phyloP scores from a whole-genome alignment of 2,888 invertebrate species.

The Crocallis elinguaria region DNA sequence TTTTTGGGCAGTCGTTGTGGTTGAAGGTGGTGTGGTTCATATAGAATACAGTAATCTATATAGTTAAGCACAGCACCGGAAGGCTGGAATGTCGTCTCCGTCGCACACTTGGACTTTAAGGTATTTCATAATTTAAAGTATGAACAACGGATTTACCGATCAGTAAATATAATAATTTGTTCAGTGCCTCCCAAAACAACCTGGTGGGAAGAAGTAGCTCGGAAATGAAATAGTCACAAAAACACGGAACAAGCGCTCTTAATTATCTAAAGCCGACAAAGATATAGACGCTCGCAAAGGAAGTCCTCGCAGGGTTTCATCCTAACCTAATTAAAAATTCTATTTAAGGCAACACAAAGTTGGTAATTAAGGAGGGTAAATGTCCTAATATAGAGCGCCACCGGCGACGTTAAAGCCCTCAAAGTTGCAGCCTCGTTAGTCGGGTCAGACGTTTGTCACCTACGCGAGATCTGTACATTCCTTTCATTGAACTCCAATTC shows the following conservation, averaged over 20 bases:
- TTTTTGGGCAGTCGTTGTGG: too few relatives aligned
- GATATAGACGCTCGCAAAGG: slow-evolving; percentile 21
- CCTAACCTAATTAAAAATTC: slow-evolving; percentile 46
- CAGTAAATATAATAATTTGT: too few relatives aligned
- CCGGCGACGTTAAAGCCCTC: slow-evolving; percentile 31
- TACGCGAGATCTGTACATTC: slow-evolving; percentile 32
- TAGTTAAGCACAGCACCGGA: too few relatives aligned
- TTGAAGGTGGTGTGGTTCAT: too few relatives aligned
- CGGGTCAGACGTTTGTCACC: slow-evolving; percentile 43
- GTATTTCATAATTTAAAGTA: too few relatives aligned
- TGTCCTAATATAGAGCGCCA: slow-evolving; percentile 37
- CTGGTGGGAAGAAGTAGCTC: not conserved
- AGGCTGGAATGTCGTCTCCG: too few relatives aligned
- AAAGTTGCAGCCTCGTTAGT: slow-evolving; percentile 22
- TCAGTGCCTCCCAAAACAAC: too few relatives aligned
- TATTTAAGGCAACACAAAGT: slow-evolving; percentile 46
- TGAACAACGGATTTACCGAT: too few relatives aligned
- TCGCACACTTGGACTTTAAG: too few relatives aligned
- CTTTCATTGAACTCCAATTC: slow-evolving; percentile 31
- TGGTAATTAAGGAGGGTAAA: slow-evolving; percentile 46
- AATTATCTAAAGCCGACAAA: slow-evolving; percentile 20
- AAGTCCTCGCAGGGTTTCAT: slow-evolving; percentile 12
- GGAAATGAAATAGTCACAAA: slow-evolving; percentile 10
- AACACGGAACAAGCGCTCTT: slow-evolving; percentile 13
- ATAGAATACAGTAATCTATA: too few relatives aligned